phyloP scores from a whole-genome alignment of 2,797 vertebrate species.

The Acanthornis magna region DNA sequence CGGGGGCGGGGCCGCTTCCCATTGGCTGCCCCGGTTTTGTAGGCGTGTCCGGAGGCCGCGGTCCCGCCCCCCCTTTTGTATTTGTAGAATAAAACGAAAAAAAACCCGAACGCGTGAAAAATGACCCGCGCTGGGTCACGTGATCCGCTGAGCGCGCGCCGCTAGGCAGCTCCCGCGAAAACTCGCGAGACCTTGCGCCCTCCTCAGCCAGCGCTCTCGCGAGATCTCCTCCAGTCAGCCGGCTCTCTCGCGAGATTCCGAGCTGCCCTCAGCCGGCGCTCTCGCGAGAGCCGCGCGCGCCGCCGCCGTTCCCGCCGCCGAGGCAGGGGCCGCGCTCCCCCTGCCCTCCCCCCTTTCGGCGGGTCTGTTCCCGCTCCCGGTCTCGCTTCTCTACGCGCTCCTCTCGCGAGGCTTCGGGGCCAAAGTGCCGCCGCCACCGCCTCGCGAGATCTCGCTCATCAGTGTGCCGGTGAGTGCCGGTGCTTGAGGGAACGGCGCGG shows the following conservation, averaged over 20 bases:
- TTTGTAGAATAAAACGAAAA: conserved; percentile 51
- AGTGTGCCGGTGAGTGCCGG: neutral
- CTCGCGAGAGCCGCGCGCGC: neutral
- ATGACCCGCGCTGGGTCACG: neutral
- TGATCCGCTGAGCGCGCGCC: fast-evolving
- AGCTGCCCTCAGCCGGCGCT: neutral
- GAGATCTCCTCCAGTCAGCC: neutral
- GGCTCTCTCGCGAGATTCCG: neutral
- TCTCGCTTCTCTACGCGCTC: neutral
- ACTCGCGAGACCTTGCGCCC: neutral
- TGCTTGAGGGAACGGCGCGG: neutral
- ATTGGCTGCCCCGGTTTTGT: neutral
- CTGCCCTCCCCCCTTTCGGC: neutral
- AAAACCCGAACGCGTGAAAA: neutral
- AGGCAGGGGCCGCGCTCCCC: neutral
- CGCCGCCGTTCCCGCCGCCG: neutral
- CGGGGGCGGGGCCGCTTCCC: neutral
- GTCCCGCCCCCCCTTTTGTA: conserved; percentile 64
- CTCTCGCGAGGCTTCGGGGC: neutral
- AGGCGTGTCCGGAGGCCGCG: neutral
- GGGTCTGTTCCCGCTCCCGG: neutral
- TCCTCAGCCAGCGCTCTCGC: neutral
- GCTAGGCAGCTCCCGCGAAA: no score
- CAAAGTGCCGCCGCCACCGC: neutral
- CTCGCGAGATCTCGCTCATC: neutral